Conservation (phyloP, 2,888 invertebrate genomes). For the Tolmerus cingulatus region DNA sequence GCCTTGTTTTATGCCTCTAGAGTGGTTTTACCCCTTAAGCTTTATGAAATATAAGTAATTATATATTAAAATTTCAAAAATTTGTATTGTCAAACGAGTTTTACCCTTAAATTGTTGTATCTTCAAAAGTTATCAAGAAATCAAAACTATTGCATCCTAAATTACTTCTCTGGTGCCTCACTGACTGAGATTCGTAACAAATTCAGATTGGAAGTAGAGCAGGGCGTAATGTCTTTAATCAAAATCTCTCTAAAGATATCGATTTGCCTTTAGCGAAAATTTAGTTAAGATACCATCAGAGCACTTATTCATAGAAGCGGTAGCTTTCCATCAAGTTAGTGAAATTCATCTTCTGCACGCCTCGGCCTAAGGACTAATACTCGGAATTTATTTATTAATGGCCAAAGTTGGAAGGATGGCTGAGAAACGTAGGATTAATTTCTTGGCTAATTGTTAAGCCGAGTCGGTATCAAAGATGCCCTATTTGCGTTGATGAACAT, state of each 20-base stretch:
- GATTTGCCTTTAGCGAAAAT: neutral
- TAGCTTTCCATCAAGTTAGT: neutral
- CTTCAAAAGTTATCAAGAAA: neutral
- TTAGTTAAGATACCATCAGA: neutral
- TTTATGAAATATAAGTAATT: too few relatives aligned
- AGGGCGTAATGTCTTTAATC: neutral
- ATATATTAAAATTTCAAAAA: too few relatives aligned
- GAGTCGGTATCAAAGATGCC: neutral
- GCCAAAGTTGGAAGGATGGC: neutral
- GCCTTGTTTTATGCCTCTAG: too few relatives aligned
- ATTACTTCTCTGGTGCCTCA: neutral
- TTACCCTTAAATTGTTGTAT: too few relatives aligned
- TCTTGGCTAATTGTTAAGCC: slow-evolving; percentile 4
- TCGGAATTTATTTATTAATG: neutral
- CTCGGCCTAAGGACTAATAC: neutral
- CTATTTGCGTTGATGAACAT: neutral
- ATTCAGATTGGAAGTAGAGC: neutral
- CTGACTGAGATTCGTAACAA: neutral
- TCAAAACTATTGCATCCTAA: neutral
- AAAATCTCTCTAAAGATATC: neutral
- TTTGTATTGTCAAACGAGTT: too few relatives aligned
- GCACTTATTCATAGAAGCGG: neutral
- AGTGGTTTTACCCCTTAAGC: too few relatives aligned
- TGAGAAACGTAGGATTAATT: slow-evolving; percentile 9
- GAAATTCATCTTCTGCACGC: neutral